A percentile compares a stretch with the other conserved stretches of the same genome.
Evolutionary conservation across 2,888 invertebrate species (phyloP).

Genomic region (Eucriotettix oculatus): DNA sequence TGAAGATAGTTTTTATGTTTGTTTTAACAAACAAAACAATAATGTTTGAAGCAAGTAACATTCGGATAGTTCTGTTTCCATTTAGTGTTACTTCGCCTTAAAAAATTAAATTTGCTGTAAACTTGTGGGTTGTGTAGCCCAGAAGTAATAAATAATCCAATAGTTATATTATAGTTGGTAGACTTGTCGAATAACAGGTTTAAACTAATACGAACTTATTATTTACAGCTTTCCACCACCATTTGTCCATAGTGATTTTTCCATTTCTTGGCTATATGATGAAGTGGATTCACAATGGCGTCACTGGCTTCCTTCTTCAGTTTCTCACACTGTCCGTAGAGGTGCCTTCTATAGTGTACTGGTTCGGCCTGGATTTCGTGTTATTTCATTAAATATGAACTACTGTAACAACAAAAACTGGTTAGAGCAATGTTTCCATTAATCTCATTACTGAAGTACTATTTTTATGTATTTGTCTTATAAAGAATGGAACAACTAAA

Average conservation of each 20-base stretch:
- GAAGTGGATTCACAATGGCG: constrained; percentile 81
- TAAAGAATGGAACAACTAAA: neutral
- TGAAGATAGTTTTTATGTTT: too few species aligned
- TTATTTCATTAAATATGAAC: constrained; percentile 92
- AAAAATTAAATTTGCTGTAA: too few species aligned
- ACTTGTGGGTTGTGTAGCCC: too few species aligned
- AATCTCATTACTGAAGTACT: too few species aligned
- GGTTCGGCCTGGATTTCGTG: constrained; percentile 74
- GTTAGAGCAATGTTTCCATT: constrained; percentile 28
- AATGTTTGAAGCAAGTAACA: too few species aligned
- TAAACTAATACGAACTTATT: constrained; percentile 1
- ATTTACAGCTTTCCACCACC: constrained; percentile 68
- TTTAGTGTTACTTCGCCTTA: too few species aligned
- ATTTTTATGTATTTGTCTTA: neutral
- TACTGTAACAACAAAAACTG: constrained; percentile 92
- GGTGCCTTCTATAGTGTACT: constrained; percentile 86
- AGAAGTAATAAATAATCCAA: too few species aligned
- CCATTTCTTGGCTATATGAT: constrained; percentile 84
- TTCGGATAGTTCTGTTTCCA: too few species aligned
- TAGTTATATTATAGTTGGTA: too few species aligned
- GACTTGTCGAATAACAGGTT: too few species aligned
- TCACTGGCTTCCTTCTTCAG: constrained; percentile 77
- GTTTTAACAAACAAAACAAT: too few species aligned
- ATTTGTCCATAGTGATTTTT: constrained; percentile 64
- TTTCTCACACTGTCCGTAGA: constrained; percentile 68